Conservation (phyloP, 2,797 vertebrate species). For the Coendou prehensilis region DNA sequence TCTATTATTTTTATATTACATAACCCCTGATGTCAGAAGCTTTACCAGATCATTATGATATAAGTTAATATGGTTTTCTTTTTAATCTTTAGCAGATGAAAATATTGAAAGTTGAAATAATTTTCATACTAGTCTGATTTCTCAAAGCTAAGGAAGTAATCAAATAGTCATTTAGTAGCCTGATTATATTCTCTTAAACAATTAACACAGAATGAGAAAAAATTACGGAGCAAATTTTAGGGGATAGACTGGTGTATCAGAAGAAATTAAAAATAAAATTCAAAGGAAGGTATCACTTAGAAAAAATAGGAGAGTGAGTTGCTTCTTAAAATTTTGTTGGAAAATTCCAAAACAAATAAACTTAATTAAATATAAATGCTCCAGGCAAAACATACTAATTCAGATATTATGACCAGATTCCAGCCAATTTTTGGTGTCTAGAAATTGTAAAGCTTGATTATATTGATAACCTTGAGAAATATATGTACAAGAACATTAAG, state of each 20-base stretch:
- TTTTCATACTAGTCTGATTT: conserved; percentile 3
- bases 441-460: not conserved
- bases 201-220: not conserved
- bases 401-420: conserved; percentile 37
- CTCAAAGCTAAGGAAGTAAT: not conserved
- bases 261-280: conserved; percentile 36
- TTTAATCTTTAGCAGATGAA: conserved; percentile 6
- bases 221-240: not conserved
- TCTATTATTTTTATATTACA: not conserved
- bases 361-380: conserved; percentile 45
- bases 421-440: not conserved
- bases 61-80: conserved; percentile 12
- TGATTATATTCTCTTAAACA: conserved; percentile 11
- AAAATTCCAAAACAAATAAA: conserved; percentile 54
- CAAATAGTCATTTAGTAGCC: not conserved
- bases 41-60: not conserved
- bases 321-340: not conserved
- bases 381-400: conserved; percentile 10
- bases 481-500: not conserved
- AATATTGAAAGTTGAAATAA: conserved; percentile 58
- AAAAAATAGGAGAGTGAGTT: not conserved
- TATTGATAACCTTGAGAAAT: not conserved
- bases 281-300: not conserved
- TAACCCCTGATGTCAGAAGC: not conserved
- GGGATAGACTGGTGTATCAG: not conserved